Evolutionary conservation across 2,113 vertebrate species (phyloP).

Genomic region (Centropus unirufus): DNA sequence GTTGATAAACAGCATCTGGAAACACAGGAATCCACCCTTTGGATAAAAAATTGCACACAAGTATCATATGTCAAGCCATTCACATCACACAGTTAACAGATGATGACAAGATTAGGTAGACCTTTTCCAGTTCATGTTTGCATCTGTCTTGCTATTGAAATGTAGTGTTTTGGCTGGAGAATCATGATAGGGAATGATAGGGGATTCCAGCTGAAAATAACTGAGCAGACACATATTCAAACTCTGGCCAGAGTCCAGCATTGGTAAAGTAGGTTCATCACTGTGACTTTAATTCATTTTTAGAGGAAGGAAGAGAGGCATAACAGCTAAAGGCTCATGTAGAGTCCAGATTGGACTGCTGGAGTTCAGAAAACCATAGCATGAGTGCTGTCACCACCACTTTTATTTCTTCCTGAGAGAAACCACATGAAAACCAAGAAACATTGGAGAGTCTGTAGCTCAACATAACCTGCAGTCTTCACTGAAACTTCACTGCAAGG

Average conservation of each 20-base stretch:
- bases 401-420: background rate
- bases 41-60: background rate
- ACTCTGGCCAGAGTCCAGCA: background rate
- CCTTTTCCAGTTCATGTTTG: background rate
- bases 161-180: background rate
- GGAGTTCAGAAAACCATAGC: background rate
- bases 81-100: background rate
- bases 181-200: background rate
- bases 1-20: constrained; percentile 6
- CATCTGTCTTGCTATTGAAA: background rate
- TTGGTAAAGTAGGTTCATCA: background rate
- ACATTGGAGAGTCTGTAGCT: background rate
- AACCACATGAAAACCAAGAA: background rate
- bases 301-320: background rate
- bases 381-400: background rate
- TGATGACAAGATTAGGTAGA: constrained; percentile 30
- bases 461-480: background rate
- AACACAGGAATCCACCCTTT: background rate
- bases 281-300: background rate
- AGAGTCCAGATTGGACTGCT: background rate
- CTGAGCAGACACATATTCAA: background rate
- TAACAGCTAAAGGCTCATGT: background rate
- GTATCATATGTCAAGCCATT: background rate
- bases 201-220: constrained; percentile 16
- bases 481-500: background rate